Conservation (phyloP, 2,113 vertebrate species). For the Platycercus adscitus region DNA sequence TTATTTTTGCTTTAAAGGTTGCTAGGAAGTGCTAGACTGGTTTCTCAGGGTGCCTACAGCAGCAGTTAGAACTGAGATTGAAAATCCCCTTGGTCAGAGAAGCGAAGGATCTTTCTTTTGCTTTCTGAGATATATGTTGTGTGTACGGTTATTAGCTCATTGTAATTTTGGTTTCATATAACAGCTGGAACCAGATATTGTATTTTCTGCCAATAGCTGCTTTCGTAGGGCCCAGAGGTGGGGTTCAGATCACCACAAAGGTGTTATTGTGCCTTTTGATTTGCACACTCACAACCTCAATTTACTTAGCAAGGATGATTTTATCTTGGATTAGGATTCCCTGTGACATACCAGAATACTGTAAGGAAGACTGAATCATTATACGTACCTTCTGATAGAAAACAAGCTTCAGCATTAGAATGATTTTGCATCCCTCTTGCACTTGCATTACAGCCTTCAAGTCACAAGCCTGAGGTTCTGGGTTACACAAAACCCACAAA, state of each 20-base stretch:
- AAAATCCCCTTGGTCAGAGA: not conserved
- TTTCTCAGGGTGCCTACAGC: not conserved
- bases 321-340: not conserved
- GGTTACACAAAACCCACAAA: not conserved
- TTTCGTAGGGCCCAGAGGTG: not conserved
- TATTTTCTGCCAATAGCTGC: not conserved
- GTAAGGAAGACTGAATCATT: not conserved
- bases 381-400: not conserved
- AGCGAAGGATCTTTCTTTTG: not conserved
- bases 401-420: not conserved
- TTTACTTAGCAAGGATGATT: not conserved
- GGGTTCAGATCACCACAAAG: not conserved
- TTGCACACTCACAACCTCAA: not conserved
- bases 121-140: not conserved
- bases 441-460: not conserved
- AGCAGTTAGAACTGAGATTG: not conserved
- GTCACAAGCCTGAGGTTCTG: not conserved
- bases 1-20: not conserved
- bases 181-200: not conserved
- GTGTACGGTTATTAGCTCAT: not conserved
- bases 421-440: not conserved
- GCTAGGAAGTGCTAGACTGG: not conserved
- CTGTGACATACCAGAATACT: not conserved
- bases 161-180: not conserved
- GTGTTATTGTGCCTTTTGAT: not conserved